These are phyloP conservation scores for Benitochromis conjunctus DNA, from an alignment of 2,113 vertebrate species.

Conservation along the genomic window DNA sequence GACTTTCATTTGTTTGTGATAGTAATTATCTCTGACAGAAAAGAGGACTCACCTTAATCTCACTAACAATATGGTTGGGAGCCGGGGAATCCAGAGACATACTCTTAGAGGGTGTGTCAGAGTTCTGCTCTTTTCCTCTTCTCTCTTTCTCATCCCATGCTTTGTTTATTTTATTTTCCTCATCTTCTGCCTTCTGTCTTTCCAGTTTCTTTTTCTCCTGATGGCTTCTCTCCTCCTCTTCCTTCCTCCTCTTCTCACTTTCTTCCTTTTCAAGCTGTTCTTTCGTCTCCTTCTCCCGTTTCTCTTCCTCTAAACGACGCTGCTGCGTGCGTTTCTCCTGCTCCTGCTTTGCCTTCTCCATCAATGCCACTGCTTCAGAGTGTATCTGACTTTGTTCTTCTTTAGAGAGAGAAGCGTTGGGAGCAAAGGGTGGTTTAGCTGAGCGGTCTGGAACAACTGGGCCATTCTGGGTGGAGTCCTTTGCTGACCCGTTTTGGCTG, in stretches of 20 bases:
- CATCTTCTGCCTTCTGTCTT: slow-evolving; percentile 60
- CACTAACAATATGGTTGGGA: slow-evolving; percentile 56
- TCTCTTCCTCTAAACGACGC: slow-evolving; percentile 60
- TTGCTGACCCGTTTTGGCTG: slow-evolving; percentile 59
- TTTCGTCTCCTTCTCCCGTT: slow-evolving; percentile 51
- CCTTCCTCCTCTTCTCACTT: slow-evolving; percentile 60
- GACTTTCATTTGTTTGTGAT: neutral
- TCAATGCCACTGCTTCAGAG: slow-evolving; percentile 68
- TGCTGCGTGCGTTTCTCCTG: slow-evolving; percentile 75
- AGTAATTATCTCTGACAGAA: neutral
- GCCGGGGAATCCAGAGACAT: slow-evolving; percentile 70
- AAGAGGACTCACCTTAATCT: slow-evolving; percentile 64
- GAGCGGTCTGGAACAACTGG: slow-evolving; percentile 81
- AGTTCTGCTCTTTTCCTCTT: slow-evolving; percentile 51
- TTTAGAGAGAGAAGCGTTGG: slow-evolving; percentile 65
- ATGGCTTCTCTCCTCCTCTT: slow-evolving; percentile 65
- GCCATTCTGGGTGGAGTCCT: slow-evolving; percentile 72
- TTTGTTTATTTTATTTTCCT: slow-evolving; percentile 46
- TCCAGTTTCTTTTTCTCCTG: slow-evolving; percentile 68
- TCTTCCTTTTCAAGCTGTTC: slow-evolving; percentile 54
- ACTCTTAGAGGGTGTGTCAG: slow-evolving; percentile 70
- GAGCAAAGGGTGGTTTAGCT: slow-evolving; percentile 73
- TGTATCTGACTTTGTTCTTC: slow-evolving; percentile 81
- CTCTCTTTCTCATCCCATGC: slow-evolving; percentile 61
- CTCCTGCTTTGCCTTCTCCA: slow-evolving; percentile 80